Evolutionary conservation across 2,797 vertebrate genomes (phyloP), one percentile per base, ranked within the genome.

Genomic region (Chaenodraco wilsoni): DNA sequence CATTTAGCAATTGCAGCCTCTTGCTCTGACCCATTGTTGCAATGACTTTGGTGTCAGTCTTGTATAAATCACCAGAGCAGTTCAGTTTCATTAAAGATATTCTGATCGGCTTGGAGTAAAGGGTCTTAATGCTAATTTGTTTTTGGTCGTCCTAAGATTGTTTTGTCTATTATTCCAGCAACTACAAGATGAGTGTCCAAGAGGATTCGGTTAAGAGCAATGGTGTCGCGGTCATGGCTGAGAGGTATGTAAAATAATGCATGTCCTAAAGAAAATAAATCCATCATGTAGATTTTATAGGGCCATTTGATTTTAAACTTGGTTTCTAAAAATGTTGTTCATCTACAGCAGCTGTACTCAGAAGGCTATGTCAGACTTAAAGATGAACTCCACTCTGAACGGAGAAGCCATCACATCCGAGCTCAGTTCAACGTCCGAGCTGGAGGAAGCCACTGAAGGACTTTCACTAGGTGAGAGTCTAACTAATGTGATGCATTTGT

Each of bases 191-290:
- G 91, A 93, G 86, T 59, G 44, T 83, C 1, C 56, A 77, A 58
- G 79, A 82, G 33, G n/a, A 76, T 56, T 62, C 37, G 2, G 37
- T 60, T 10, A 43, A 69, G 62, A 77, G 50, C 51, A 79, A 80
- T 9, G 80, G 65, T 2, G 46, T 54, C 6, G 69, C 82, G 21
- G 51, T 66, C 54, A 61, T 83, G 83, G 83, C 41, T 12, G 74
- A 87, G 37, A 89, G 93, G 94, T 95, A 84, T 19, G 90, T 85
- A 43, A 63, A 69, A n/a, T 11, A 4, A 23, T n/a, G 43, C 12
- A 55, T 23, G 45, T 48, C 17, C 6, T 15, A 44, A 21, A 62
- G 41, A 12, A 10, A 64, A 65, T 14, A 19, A 15, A 54, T 23
- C 7, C 1, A 41, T 51, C 0, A 13, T 43, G 27, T 15, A 2